Conservation (phyloP, 2,113 vertebrate genomes). For the Circaetus gallicus region DNA sequence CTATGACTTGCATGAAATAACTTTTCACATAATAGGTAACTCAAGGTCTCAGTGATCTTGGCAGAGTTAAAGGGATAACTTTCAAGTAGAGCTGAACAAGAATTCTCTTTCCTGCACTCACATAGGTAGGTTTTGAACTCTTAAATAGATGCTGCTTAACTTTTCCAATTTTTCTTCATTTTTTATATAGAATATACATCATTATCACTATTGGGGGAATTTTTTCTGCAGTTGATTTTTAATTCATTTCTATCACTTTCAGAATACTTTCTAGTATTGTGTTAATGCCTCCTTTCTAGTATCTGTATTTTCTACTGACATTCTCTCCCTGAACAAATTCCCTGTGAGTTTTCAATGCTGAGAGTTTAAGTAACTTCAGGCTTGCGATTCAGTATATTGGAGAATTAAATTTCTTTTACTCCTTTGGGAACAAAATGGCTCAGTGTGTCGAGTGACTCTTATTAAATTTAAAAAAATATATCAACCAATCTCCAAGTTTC, state of each 20-base stretch:
- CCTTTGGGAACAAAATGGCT: neutral
- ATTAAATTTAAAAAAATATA: neutral
- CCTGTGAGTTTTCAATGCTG: neutral
- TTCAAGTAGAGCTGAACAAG: neutral
- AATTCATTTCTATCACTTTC: neutral
- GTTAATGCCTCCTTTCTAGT: neutral
- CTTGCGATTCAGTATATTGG: neutral
- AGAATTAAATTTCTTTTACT: neutral
- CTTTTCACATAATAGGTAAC: neutral
- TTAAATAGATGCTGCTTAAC: neutral
- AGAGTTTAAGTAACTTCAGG: neutral
- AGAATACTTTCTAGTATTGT: neutral
- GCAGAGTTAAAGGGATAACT: neutral
- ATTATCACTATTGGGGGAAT: neutral
- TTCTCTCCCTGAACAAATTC: neutral
- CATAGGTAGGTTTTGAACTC: neutral
- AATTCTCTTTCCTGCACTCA: neutral
- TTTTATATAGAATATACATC: neutral
- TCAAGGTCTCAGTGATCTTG: constrained; percentile 30
- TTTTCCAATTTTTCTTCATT: neutral
- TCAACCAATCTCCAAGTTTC: neutral
- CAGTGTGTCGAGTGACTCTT: neutral
- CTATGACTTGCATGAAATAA: constrained; percentile 2
- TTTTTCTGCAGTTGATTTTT: neutral
- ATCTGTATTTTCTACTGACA: neutral